A percentile compares a stretch with the other conserved stretches of the same genome.
These are phyloP conservation scores for Nebria salina DNA, from an alignment of 2,888 invertebrate species.

Conservation along the genomic window DNA sequence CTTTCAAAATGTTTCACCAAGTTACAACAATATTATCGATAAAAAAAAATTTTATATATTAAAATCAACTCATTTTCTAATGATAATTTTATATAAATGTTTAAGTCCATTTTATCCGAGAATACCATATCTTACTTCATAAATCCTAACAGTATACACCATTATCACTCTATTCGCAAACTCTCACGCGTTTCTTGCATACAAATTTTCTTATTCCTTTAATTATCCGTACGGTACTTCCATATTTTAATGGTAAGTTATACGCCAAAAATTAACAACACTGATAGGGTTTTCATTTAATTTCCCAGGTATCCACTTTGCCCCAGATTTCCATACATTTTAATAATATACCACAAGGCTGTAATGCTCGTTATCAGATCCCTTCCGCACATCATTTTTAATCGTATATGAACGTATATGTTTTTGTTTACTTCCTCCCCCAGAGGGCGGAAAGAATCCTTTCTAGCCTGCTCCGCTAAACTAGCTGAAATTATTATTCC, in stretches of 20 bases:
- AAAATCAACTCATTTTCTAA: too few species aligned
- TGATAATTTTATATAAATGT: too few species aligned
- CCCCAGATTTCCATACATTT: background rate
- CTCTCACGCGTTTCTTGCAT: background rate
- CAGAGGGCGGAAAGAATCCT: background rate
- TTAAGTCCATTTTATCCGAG: too few species aligned
- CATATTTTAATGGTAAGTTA: slow-evolving; percentile 1
- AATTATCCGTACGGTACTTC: slow-evolving; percentile 4
- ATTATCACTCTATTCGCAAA: background rate
- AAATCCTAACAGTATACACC: background rate
- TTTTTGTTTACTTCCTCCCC: background rate
- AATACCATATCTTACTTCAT: too few species aligned
- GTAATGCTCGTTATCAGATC: background rate
- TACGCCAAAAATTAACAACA: background rate
- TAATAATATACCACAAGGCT: background rate
- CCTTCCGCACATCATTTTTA: background rate
- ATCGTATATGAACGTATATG: background rate
- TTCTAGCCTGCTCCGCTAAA: background rate
- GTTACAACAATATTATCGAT: too few species aligned
- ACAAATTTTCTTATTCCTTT: background rate
- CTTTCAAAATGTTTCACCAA: too few species aligned
- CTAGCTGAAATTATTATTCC: slow-evolving; percentile 39
- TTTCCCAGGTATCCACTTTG: background rate
- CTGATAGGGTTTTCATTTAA: background rate
- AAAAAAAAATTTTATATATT: too few species aligned